Base-by-base conservation (phyloP, 2,113 vertebrate species). In the Numenius arquata region DNA sequence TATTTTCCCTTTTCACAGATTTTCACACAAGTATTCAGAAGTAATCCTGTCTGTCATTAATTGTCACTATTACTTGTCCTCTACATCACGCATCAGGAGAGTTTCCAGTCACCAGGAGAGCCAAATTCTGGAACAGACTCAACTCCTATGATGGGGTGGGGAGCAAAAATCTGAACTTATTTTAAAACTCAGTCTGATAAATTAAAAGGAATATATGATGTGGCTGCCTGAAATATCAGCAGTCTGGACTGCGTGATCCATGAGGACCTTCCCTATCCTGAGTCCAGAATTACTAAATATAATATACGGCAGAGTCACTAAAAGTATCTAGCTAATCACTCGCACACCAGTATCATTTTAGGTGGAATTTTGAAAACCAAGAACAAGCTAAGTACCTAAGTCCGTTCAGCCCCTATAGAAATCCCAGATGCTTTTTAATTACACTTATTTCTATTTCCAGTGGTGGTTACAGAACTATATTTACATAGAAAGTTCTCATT, bases 211-310 rank as follows among this genome's bases (percentile, higher is more conserved):
- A 83, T 71, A 90, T 80, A 43, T 40, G 75, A 85, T 92, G 67
- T 93, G 94, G 94, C 67, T 94, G 55, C 63, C 59, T 95, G 90
- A 95, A 97, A 95, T 95, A 95, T n/a, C 88, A 90, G 45, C n/a
- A 96, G 67, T 80, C 89, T 92, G 63, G 63, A 88, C 68, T 76
- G 88, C 92, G 63, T 74, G 90, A 93, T 93, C 82, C 0, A 0
- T 77, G 59, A 93, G 55, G 85, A 95, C 71, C 88, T 95, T 93
- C 90, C 75, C 53, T 76, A 86, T 92, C 21, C 34, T 12, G 11
- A 80, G n/a, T 58, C 38, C 41, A 90, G 76, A 93, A 94, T 90
- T 83, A 88, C 79, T 88, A 84, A 91, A 83, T 55, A 80, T 70
- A 80, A 85, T 92, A 86, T 66, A 85, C 0, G 0, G 90, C 83